Evolutionary conservation across 2,113 vertebrate genomes (phyloP), one percentile per base, ranked within the genome.

Genomic region (Salminus brasiliensis): DNA sequence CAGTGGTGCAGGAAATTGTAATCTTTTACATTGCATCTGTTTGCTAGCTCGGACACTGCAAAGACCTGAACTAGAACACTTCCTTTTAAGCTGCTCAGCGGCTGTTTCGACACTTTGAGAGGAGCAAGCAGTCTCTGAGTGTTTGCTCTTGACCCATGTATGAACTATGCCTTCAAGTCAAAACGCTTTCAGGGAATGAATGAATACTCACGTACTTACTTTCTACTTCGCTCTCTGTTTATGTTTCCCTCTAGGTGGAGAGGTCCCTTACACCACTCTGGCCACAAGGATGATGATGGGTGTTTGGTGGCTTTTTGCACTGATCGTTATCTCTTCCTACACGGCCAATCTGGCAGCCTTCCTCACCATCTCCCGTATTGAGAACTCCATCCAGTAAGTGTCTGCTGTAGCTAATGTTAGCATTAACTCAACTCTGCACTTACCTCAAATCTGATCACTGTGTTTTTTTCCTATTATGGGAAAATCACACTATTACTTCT

Each of bases 211-310:
- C 18, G 43, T 15, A 21, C 68, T 47, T 76, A 36, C 74, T 72
- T 29, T 23, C 21, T 57, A 12, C n/a, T 7, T 49, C n/a, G 72
- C 30, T 43, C 25, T 66, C 11, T 25, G 25, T 75, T 39, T 76
- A 15, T 73, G 25, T 81, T 1, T 39, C 39, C 43, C 87, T 47
- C 10, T 85, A 99, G 97, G 97, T 83, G 97, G 98, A 75, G 97
- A 99, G 85, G 96, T 99, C 10, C 97, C 97, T 0, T 99, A 98
- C 69, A 98, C 96, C 53, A 98, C 97, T 15, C 88, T 99, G 85
- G 97, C 97, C 75, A 98, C 97, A 0, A 93, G 98, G 81, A 97
- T 99, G 96, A 98, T 99, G 97, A 98, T 99, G 97, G 98, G 97
- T 0, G 93, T 98, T 36, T 99, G 98, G 98, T 99, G 98, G 98